Percentiles rank a stretch among this genome's conserved stretches.
Evolutionary conservation across 2,888 invertebrate genomes (phyloP).

Genomic region (Ormyrus thymus): DNA sequence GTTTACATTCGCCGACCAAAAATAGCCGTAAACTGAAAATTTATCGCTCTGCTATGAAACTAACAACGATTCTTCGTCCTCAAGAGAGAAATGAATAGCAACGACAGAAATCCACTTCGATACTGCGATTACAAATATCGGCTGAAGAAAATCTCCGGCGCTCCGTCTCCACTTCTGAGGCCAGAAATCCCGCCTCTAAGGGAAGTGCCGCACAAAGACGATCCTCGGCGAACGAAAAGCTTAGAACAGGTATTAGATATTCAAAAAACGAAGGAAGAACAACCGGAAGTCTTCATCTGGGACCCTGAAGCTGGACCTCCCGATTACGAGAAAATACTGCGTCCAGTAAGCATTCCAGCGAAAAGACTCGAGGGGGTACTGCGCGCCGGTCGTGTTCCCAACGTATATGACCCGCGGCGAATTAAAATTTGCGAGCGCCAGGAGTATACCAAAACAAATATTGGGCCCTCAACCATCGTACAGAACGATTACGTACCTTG

Average conservation of each 20-base stretch:
- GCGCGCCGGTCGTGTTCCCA: constrained; percentile 6
- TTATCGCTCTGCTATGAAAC: no score
- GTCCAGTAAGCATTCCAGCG: not conserved
- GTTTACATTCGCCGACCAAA: no score
- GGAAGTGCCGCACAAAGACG: constrained; percentile 12
- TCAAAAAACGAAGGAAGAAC: not conserved
- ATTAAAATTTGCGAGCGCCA: not conserved
- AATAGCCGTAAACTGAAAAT: no score
- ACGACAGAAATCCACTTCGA: not conserved
- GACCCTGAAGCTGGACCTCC: not conserved
- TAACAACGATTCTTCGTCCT: no score
- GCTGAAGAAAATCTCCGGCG: not conserved
- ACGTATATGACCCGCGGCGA: constrained; percentile 28
- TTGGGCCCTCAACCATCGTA: constrained; percentile 9
- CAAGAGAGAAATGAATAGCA: no score
- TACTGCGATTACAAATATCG: not conserved
- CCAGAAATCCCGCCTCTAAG: constrained; percentile 1
- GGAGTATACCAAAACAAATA: not conserved
- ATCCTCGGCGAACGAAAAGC: constrained; percentile 29
- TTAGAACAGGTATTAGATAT: not conserved
- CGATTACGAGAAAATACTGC: not conserved
- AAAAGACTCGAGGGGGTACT: not conserved
- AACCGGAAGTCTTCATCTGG: not conserved
- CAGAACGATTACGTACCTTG: constrained; percentile 15
- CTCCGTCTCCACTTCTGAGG: not conserved